Base-by-base conservation (phyloP, 2,888 invertebrate species). In the Scaptomyza polygonia region DNA sequence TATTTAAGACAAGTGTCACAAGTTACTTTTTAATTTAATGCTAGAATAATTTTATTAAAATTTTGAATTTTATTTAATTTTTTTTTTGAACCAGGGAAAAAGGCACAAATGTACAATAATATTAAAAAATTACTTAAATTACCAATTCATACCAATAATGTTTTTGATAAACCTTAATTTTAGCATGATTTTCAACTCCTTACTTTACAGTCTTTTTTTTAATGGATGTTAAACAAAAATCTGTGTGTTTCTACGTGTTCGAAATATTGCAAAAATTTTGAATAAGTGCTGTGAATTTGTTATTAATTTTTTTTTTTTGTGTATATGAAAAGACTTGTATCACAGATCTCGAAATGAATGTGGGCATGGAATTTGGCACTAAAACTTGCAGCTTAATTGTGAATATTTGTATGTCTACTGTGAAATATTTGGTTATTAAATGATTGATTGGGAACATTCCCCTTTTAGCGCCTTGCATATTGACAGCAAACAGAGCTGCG, bases 401-500 rank as follows among this genome's bases (percentile, higher is more conserved):
- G 18, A n/a, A n/a, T n/a, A n/a, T n/a, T n/a, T n/a, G n/a, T n/a
- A n/a, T 32, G 11, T 40, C 12, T 62, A 63, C 54, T 51, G 40
- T 52, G 40, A 56, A 52, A 63, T 56, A 51, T 52, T 59, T 3
- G 54, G 48, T 47, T 52, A 65, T 36, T 47, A 5, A 36, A 18
- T 47, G 47, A 18, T n/a, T 47, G n/a, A 32, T 32, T 32, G n/a
- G 1, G n/a, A 12, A 5, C 3, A 8, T 2, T 12, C 4, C 6
- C 18, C 11, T 0, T 34, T 34, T 89, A 91, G 74, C 91, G 91
- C 63, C 89, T 86, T 25, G 89, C 88, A 71, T 91, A 89, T 44
- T 90, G 90, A 30, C 92, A 91, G 63, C 91, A 90, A 21, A 91
- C 90, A 11, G 91, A 86, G 62, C 91, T 93, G 69, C 94, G 93